Evolutionary conservation across 2,797 vertebrate genomes (phyloP).

Genomic region (Fratercula arctica): DNA sequence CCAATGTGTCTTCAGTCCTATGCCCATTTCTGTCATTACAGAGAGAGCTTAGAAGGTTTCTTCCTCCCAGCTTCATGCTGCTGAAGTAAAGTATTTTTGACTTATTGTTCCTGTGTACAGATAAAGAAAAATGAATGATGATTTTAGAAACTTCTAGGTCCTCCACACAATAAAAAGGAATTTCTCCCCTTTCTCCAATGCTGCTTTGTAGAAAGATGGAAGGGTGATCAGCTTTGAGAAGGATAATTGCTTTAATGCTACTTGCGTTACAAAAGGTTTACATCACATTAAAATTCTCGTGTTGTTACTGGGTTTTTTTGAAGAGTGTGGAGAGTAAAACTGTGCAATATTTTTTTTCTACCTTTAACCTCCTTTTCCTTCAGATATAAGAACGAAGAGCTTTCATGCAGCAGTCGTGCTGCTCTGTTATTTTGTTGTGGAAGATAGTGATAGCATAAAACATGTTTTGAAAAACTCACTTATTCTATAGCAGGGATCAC

Average conservation of each 20-base stretch:
- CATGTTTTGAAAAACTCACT: background rate
- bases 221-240: background rate
- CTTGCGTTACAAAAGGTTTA: background rate
- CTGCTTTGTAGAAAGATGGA: background rate
- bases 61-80: background rate
- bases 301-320: background rate
- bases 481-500: background rate
- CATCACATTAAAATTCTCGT: background rate
- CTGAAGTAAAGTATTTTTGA: constrained; percentile 13
- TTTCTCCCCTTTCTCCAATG: background rate
- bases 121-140: background rate
- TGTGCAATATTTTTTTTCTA: background rate
- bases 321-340: background rate
- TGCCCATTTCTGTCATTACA: background rate
- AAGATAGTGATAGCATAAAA: background rate
- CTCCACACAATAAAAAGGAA: background rate
- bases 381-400: background rate
- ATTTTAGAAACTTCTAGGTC: background rate
- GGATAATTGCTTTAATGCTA: background rate
- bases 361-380: background rate
- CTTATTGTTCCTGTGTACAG: background rate
- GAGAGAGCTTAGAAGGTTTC: background rate
- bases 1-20: background rate
- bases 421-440: background rate
- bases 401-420: background rate